These are phyloP conservation scores for Galagoides demidoff DNA, from an alignment of 2,797 vertebrate genomes.

Conservation along the genomic window DNA sequence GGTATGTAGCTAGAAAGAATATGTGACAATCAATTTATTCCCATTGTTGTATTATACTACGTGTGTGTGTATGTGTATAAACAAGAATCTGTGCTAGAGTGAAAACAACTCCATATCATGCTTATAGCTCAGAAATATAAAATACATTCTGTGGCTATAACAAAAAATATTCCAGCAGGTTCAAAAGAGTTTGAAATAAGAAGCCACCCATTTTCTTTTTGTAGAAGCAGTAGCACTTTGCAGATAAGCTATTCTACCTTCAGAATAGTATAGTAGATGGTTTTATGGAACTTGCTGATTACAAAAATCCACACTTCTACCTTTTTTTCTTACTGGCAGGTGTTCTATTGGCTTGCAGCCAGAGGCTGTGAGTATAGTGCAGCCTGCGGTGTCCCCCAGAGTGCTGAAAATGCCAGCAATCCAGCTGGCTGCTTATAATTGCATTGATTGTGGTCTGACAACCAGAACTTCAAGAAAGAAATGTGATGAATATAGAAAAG, in stretches of 20 bases:
- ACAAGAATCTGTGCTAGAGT: conserved; percentile 33
- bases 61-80: not conserved
- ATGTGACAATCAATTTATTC: conserved; percentile 51
- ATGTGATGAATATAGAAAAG: conserved; percentile 81
- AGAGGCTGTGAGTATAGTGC: conserved; percentile 82
- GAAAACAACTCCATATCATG: conserved; percentile 43
- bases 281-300: conserved; percentile 82
- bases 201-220: conserved; percentile 35
- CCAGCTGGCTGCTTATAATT: conserved; percentile 87
- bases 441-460: conserved; percentile 85
- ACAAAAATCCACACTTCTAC: conserved; percentile 86
- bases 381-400: conserved; percentile 84
- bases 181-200: conserved; percentile 54
- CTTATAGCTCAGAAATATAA: conserved; percentile 52
- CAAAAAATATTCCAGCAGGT: conserved; percentile 34
- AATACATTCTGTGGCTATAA: conserved; percentile 38
- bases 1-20: not conserved
- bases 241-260: conserved; percentile 72
- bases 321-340: conserved; percentile 86
- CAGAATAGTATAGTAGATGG: conserved; percentile 71
- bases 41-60: not conserved
- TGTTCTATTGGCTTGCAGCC: conserved; percentile 86
- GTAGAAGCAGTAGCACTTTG: conserved; percentile 69
- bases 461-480: conserved; percentile 83
- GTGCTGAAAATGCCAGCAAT: conserved; percentile 84